Base-by-base conservation (phyloP, 2,113 vertebrate species). In the Maccullochella peelii region DNA sequence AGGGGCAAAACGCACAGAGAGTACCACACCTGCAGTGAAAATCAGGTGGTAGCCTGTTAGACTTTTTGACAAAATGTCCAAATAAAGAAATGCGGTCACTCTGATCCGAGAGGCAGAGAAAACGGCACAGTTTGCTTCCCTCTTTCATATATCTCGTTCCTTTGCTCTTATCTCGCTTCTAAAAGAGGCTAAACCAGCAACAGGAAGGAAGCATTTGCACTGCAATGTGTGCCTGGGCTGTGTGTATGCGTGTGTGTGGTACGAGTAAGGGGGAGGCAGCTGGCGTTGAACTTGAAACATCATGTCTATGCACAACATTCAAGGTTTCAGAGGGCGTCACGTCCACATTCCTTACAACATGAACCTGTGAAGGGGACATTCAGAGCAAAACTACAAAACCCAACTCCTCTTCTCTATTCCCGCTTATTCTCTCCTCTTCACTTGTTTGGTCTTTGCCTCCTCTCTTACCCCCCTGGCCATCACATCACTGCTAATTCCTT, bases 191-290 rank as follows among this genome's bases (percentile, higher is more conserved):
- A 88, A 93, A 93, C 77, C 82, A 87, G 92, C 74, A 93, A 95
- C 94, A 95, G 95, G 94, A 95, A 95, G 94, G 94, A 95, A 95
- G 90, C 73, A 70, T 88, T 87, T 91, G 86, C 61, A 58, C 77
- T 85, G 88, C 80, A 90, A 74, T 84, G 86, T 90, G 85, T 80
- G 69, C 55, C 68, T 76, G 73, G 1, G 80, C 27, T 73, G 36
- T 82, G 72, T 69, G 61, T 55, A 61, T 73, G 73, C 66, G 25
- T 66, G 70, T 49, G 12, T 73, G 42, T 36, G 36, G 42, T 84
- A 21, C 1, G 57, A 63, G 76, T 11, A 27, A 14, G 62, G 58
- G 79, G 80, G 82, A 71, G 77, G 81, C 84, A 84, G 74, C 77
- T 86, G 79, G 65, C 38, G 73, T 50, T 75, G 74, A 79, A 73